Evolutionary conservation across 2,888 invertebrate species (phyloP), one percentile per base, ranked within the genome.

Genomic region (Unio pictorum): DNA sequence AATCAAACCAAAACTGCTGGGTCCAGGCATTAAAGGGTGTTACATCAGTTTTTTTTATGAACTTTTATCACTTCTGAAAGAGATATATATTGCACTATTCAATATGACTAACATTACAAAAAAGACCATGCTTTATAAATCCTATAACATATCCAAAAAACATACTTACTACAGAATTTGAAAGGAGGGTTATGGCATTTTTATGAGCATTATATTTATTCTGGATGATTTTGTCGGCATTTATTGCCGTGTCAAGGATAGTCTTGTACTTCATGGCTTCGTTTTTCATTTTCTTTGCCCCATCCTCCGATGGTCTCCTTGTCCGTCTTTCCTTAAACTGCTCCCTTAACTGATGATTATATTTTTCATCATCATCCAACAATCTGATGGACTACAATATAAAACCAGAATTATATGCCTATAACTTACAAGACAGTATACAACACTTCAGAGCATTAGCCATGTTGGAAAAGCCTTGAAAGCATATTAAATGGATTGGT

Each of bases 271-370:
- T 98, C 83, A 93, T 93, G 20, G 95, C 93, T 91, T 98, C 98
- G 66, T 94, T 93, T 79, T 94, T 93, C 81, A 90, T 86, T 87
- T 96, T 95, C 86, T 95, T 95, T 0, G 98, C 99, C 69, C 99
- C 93, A 88, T 94, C 94, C 34, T 93, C 93, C 0, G 98, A 98
- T 1, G 95, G 93, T 34, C 96, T 96, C 85, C 99, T 93, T 1
- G 94, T 93, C 99, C 99, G 99, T 76, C 94, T 94, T 76, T 95
- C 95, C 84, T 95, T 96, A 90, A 98, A 98, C 92, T 99, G 98
- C 61, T 92, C 91, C 72, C 96, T 93, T 80, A 99, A 92, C 86
- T 95, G 94, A 83, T 94, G 94, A 90, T 99, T 99, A 1, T 97
- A 95, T 81, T 94, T 93, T 80, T 94, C 94, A 91, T 99, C 99